A percentile compares a stretch with the other conserved stretches of the same genome.
Conservation (phyloP, 2,113 vertebrate genomes). For the Callospermophilus lateralis region DNA sequence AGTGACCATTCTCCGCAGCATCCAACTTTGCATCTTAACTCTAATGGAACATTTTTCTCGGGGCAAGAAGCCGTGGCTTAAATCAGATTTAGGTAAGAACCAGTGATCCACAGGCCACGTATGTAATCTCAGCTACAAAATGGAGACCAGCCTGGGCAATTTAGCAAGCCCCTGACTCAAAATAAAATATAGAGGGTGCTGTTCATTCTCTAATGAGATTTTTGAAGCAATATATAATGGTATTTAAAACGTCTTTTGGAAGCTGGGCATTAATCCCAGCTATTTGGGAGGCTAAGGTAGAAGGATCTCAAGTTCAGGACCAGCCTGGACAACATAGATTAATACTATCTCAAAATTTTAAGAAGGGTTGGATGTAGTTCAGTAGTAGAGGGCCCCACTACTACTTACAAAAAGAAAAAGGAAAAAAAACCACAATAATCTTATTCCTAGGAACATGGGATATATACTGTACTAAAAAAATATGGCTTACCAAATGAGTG, state of each 20-base stretch:
- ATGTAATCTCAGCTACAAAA: too few species aligned
- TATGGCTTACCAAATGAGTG: neutral
- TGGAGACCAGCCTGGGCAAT: too few species aligned
- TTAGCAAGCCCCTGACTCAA: too few species aligned
- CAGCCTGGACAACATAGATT: neutral
- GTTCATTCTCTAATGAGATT: neutral
- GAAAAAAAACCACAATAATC: neutral
- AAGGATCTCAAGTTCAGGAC: neutral
- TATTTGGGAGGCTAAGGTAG: neutral
- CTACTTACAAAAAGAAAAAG: too few species aligned
- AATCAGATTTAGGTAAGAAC: conserved; percentile 34
- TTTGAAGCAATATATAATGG: neutral
- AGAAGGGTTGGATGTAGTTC: neutral
- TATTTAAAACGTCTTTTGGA: neutral
- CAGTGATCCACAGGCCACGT: neutral
- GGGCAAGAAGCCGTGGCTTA: neutral
- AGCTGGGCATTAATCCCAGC: neutral
- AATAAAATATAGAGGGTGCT: neutral
- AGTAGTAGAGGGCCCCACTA: neutral
- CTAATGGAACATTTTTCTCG: neutral
- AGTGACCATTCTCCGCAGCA: neutral
- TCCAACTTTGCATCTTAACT: neutral
- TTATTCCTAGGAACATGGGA: neutral
- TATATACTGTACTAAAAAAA: conserved; percentile 20
- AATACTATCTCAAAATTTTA: neutral